Percentiles rank a stretch among this genome's conserved stretches.
These are phyloP conservation scores for Amazonetta brasiliensis DNA, from an alignment of 2,797 vertebrate species.

Conservation along the genomic window DNA sequence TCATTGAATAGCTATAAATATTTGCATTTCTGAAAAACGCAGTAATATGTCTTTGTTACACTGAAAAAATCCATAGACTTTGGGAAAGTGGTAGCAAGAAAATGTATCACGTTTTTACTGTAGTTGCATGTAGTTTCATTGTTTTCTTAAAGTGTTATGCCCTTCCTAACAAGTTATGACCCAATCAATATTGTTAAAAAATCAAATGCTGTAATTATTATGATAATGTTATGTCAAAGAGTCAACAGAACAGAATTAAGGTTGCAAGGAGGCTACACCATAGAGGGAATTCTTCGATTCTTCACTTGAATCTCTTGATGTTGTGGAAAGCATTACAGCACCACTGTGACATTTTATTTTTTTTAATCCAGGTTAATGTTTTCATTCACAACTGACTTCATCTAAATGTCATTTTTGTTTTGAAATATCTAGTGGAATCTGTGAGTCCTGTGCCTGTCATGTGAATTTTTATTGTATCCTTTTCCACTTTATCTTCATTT, in stretches of 20 bases:
- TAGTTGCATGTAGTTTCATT: not conserved
- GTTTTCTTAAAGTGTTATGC: not conserved
- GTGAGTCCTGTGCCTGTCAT: not conserved
- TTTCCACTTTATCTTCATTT: not conserved
- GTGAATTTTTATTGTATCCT: not conserved
- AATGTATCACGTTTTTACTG: not conserved
- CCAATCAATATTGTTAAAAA: not conserved
- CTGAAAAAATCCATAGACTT: not conserved
- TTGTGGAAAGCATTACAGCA: not conserved
- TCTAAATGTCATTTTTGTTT: not conserved
- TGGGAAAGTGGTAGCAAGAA: not conserved
- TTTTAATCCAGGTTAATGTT: not conserved
- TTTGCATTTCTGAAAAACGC: not conserved
- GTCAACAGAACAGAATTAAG: not conserved
- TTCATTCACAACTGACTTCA: not conserved
- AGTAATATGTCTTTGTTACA: not conserved
- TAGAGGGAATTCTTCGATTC: not conserved
- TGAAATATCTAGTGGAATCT: not conserved
- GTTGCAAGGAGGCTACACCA: not conserved
- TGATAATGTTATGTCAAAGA: not conserved
- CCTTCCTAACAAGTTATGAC: not conserved
- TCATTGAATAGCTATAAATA: not conserved
- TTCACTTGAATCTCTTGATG: not conserved
- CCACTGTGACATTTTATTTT: not conserved
- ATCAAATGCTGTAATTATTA: not conserved